Evolutionary conservation across 1,140 invertebrate species (phyloP).

Genomic region (Papilio dardanus): DNA sequence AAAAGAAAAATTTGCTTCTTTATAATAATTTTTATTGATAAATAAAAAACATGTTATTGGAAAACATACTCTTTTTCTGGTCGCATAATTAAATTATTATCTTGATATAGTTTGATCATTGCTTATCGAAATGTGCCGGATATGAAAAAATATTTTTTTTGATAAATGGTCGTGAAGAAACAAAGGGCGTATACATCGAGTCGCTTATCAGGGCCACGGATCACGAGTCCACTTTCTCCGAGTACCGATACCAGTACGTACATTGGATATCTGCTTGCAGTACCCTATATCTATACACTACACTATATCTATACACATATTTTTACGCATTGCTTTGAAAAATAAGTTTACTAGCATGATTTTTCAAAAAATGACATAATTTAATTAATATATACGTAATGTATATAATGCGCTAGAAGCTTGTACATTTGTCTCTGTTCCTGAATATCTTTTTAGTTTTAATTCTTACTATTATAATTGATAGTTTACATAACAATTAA

Average conservation of each 20-base stretch:
- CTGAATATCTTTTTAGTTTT: too few species aligned
- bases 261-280: conserved; percentile 7
- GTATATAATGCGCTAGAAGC: too few species aligned
- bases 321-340: not conserved
- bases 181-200: conserved; percentile 18
- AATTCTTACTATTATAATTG: too few species aligned
- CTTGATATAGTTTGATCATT: conserved; percentile 4
- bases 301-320: not conserved
- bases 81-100: not conserved
- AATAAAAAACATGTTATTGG: not conserved
- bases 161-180: conserved; percentile 11
- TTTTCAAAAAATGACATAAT: too few species aligned
- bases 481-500: too few species aligned
- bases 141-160: conserved; percentile 20
- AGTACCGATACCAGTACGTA: conserved; percentile 13
- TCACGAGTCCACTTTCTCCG: conserved; percentile 19
- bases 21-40: not conserved
- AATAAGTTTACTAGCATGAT: not conserved
- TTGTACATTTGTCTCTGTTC: too few species aligned
- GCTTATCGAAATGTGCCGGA: conserved; percentile 8
- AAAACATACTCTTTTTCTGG: not conserved
- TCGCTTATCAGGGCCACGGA: conserved; percentile 14
- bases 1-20: too few species aligned
- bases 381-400: too few species aligned
- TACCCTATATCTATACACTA: not conserved